Conservation (phyloP, 2,888 invertebrate genomes). For the Aquatica leii region DNA sequence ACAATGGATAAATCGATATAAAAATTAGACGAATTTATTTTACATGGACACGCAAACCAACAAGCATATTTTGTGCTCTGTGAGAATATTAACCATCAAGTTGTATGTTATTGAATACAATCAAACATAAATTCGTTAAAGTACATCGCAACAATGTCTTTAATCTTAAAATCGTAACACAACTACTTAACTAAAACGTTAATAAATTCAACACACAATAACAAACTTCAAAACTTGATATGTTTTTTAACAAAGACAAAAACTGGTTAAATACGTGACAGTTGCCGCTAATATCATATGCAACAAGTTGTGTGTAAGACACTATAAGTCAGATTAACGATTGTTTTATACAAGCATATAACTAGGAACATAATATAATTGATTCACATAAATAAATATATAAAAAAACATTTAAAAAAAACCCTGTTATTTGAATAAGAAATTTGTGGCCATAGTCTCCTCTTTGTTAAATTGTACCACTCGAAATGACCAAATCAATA, state of each 20-base stretch:
- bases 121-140: background rate
- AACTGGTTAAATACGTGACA: too few relatives aligned
- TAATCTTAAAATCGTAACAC: background rate
- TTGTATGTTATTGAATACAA: background rate
- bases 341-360: too few relatives aligned
- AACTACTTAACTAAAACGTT: background rate
- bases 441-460: too few relatives aligned
- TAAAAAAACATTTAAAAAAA: too few relatives aligned
- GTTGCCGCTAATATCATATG: too few relatives aligned
- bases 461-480: too few relatives aligned
- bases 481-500: too few relatives aligned
- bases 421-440: too few relatives aligned
- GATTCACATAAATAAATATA: too few relatives aligned
- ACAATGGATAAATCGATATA: slow-evolving; percentile 23
- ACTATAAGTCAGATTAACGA: too few relatives aligned
- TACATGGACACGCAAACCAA: slow-evolving; percentile 18
- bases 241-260: background rate
- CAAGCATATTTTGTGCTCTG: slow-evolving; percentile 15
- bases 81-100: background rate
- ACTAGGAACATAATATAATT: too few relatives aligned
- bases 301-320: too few relatives aligned
- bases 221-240: background rate
- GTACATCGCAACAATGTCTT: background rate
- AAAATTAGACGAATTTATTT: slow-evolving; percentile 25
- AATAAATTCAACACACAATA: background rate